Evolutionary conservation across 2,888 invertebrate genomes (phyloP).

Genomic region (Drosophila monieri): DNA sequence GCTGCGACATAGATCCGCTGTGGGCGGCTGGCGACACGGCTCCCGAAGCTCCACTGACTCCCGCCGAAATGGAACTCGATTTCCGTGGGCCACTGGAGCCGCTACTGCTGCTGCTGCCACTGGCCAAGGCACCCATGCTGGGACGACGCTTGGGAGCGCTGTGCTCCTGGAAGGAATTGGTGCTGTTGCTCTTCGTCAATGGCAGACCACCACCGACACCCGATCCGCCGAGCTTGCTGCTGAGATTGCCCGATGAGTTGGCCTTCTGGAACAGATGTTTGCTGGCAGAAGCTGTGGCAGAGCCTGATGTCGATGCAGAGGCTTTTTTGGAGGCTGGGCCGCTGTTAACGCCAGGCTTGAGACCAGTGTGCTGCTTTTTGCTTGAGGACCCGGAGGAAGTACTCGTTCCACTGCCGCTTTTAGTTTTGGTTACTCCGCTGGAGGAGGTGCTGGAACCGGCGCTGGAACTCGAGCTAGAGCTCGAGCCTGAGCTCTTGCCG

Average conservation of each 20-base stretch:
- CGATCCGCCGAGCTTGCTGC: slow-evolving; percentile 72
- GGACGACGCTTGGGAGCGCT: slow-evolving; percentile 58
- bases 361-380: slow-evolving; percentile 89
- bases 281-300: slow-evolving; percentile 84
- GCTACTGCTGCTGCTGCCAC: slow-evolving; percentile 28
- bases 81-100: slow-evolving; percentile 51
- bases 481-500: slow-evolving; percentile 82
- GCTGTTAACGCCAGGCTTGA: slow-evolving; percentile 93
- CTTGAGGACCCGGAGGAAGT: slow-evolving; percentile 79
- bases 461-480: slow-evolving; percentile 38
- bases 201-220: slow-evolving; percentile 53
- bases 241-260: slow-evolving; percentile 82
- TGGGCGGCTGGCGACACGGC: slow-evolving; percentile 58
- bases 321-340: slow-evolving; percentile 92
- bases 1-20: slow-evolving; percentile 74
- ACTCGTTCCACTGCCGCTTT: slow-evolving; percentile 22
- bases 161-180: slow-evolving; percentile 79
- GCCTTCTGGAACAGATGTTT: slow-evolving; percentile 83
- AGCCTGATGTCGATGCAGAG: slow-evolving; percentile 16
- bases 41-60: slow-evolving; percentile 39
- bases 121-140: slow-evolving; percentile 60
- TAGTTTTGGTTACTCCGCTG: slow-evolving; percentile 38
- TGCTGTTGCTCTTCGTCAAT: slow-evolving; percentile 82
- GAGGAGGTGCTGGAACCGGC: slow-evolving; percentile 31
- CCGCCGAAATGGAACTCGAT: slow-evolving; percentile 16